Evolutionary conservation across 2,797 vertebrate genomes (phyloP), one percentile per base, ranked within the genome.

Genomic region (Nyctalus aviator): DNA sequence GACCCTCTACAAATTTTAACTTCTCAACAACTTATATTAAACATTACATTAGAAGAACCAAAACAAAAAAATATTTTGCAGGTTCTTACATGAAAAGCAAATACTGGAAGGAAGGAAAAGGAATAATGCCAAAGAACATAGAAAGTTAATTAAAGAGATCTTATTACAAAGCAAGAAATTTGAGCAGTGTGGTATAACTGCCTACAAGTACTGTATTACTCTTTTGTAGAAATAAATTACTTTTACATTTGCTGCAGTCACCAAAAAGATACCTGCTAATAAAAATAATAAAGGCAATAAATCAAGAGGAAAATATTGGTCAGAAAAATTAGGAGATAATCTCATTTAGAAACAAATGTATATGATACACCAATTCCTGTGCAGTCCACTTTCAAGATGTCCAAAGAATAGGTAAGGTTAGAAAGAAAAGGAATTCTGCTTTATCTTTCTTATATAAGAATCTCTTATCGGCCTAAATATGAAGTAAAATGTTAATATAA

Each of bases 71-170:
- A 78, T 76, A 53, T 46, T 50, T 50, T 89, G 3, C 9, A 84
- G n/a, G 48, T 77, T 91, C 88, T 89, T 93, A 92, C 50, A 91
- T 84, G 84, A 91, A 96, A 93, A 83, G 46, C 71, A 84, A 94
- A 86, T 37, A 76, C 46, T 90, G 37, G 20, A 83, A 84, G 83
- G 85, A n/a, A 93, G 44, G 69, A 62, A 94, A 87, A 94, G 44
- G 73, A 18, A 96, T 84, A 79, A 62, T 91, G 89, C 84, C 55
- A 77, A 64, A 89, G 57, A 91, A 87, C 32, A 88, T 0, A 79
- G 53, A 76, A 77, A 94, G 57, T 83, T 96, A 95, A 96, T 94
- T 95, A 91, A 94, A 96, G 84, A 91, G 72, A 83, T 79, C 79
- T 68, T 82, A 94, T 85, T 93, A 88, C 66, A 90, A 96, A 90